Percentiles rank a stretch among this genome's conserved stretches.
Evolutionary conservation across 2,888 invertebrate genomes (phyloP).

Genomic region (Eulithis testata): DNA sequence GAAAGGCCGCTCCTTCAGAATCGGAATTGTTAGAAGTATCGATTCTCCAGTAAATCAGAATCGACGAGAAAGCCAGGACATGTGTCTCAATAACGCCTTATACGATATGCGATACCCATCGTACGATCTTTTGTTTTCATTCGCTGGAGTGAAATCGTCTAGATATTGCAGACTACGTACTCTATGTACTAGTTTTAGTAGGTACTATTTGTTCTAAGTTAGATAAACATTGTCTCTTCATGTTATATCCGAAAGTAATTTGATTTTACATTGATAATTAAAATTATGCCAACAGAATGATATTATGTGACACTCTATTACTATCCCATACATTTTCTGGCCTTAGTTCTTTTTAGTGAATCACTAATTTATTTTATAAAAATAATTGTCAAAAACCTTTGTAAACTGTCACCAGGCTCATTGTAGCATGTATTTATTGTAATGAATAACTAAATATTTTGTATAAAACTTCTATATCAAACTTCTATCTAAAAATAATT

Average conservation of each 20-base stretch:
- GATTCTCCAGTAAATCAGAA: constrained; percentile 41
- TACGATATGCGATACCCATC: constrained; percentile 44
- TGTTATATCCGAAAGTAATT: background rate
- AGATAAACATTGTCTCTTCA: background rate
- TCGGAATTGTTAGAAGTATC: constrained; percentile 22
- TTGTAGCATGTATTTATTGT: too few relatives aligned
- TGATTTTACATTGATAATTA: background rate
- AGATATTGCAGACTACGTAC: constrained; percentile 26
- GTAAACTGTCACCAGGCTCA: too few relatives aligned
- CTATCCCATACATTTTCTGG: too few relatives aligned
- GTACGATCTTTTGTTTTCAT: constrained; percentile 43
- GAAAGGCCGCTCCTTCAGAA: background rate
- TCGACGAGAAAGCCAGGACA: constrained; percentile 41
- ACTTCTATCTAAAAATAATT: too few relatives aligned
- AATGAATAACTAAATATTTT: too few relatives aligned
- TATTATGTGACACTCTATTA: too few relatives aligned
- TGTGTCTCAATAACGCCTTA: constrained; percentile 44
- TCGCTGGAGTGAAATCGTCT: constrained; percentile 41
- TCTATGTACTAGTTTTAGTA: constrained; percentile 3
- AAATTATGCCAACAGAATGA: too few relatives aligned
- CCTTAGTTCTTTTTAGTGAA: too few relatives aligned
- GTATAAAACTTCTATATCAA: too few relatives aligned
- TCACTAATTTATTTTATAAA: too few relatives aligned
- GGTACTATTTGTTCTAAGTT: constrained; percentile 2
- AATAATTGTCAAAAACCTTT: too few relatives aligned